Conservation (phyloP, 2,113 vertebrate species). For the Scophthalmus maximus region DNA sequence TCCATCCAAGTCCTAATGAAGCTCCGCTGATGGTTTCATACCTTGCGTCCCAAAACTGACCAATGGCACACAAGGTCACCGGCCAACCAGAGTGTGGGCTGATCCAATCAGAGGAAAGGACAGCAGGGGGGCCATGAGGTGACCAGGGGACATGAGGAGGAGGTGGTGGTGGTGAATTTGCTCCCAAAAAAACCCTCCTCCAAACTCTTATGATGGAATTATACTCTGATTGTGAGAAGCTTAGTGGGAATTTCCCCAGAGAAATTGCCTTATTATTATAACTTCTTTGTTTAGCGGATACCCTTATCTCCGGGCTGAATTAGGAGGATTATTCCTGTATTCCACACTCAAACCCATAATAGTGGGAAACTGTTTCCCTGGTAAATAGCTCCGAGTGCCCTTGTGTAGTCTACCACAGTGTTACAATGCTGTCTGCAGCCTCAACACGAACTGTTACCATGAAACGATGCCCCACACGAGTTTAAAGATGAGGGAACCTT, state of each 20-base stretch:
- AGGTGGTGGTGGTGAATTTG: slow-evolving; percentile 29
- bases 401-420: slow-evolving; percentile 35
- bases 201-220: slow-evolving; percentile 48
- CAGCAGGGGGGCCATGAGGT: slow-evolving; percentile 28
- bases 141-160: slow-evolving; percentile 38
- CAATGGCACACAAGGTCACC: slow-evolving; percentile 68
- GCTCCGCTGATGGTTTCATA: slow-evolving; percentile 65
- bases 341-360: slow-evolving; percentile 40
- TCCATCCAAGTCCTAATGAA: slow-evolving; percentile 38
- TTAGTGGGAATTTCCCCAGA: slow-evolving; percentile 62
- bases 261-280: slow-evolving; percentile 70
- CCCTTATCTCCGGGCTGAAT: slow-evolving; percentile 63
- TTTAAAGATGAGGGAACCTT: slow-evolving; percentile 1
- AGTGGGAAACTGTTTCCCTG: slow-evolving; percentile 49
- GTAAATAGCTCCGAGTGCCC: slow-evolving; percentile 60
- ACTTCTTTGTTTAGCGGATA: slow-evolving; percentile 67
- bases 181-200: slow-evolving; percentile 40
- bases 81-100: slow-evolving; percentile 57
- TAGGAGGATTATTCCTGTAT: slow-evolving; percentile 66
- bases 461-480: not conserved
- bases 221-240: slow-evolving; percentile 69
- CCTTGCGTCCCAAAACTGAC: slow-evolving; percentile 54
- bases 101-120: slow-evolving; percentile 68
- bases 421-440: slow-evolving; percentile 8
- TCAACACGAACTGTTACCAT: slow-evolving; percentile 3